A percentile compares a stretch with the other conserved stretches of the same genome.
Evolutionary conservation across 2,888 invertebrate species (phyloP).

Genomic region (Myathropa florea): DNA sequence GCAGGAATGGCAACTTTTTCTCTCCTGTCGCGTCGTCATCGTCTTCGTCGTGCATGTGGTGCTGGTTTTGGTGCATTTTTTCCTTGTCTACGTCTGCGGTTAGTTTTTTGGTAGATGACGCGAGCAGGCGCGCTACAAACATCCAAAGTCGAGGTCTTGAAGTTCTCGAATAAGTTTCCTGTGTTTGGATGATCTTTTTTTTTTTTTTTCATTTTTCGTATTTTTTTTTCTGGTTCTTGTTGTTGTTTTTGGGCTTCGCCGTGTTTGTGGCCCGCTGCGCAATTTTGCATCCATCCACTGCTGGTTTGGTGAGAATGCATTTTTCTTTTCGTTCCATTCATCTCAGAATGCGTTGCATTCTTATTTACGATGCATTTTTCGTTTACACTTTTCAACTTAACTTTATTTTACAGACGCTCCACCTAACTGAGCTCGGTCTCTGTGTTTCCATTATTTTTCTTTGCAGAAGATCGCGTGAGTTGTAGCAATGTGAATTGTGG

Average conservation of each 20-base stretch:
- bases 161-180: slow-evolving; percentile 60
- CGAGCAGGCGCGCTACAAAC: slow-evolving; percentile 43
- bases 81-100: slow-evolving; percentile 62
- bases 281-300: slow-evolving; percentile 67
- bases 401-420: slow-evolving; percentile 12
- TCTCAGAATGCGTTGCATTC: slow-evolving; percentile 31
- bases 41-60: slow-evolving; percentile 19
- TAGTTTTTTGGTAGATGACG: slow-evolving; percentile 69
- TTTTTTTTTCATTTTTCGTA: slow-evolving; percentile 5
- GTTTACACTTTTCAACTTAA: slow-evolving; percentile 45
- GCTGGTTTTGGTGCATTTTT: slow-evolving; percentile 68
- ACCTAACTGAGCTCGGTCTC: neutral
- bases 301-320: slow-evolving; percentile 54
- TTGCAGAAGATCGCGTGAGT: slow-evolving; percentile 84
- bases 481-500: slow-evolving; percentile 86
- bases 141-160: slow-evolving; percentile 47
- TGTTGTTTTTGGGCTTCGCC: slow-evolving; percentile 46
- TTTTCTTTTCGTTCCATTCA: slow-evolving; percentile 4
- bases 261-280: slow-evolving; percentile 56
- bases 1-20: slow-evolving; percentile 66
- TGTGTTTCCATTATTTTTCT: slow-evolving; percentile 53
- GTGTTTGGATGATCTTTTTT: slow-evolving; percentile 34
- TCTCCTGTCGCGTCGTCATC: slow-evolving; percentile 3
- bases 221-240: slow-evolving; percentile 32
- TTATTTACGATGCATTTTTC: slow-evolving; percentile 55